Evolutionary conservation across 2,113 vertebrate genomes (phyloP).

Genomic region (Piaya cayana): DNA sequence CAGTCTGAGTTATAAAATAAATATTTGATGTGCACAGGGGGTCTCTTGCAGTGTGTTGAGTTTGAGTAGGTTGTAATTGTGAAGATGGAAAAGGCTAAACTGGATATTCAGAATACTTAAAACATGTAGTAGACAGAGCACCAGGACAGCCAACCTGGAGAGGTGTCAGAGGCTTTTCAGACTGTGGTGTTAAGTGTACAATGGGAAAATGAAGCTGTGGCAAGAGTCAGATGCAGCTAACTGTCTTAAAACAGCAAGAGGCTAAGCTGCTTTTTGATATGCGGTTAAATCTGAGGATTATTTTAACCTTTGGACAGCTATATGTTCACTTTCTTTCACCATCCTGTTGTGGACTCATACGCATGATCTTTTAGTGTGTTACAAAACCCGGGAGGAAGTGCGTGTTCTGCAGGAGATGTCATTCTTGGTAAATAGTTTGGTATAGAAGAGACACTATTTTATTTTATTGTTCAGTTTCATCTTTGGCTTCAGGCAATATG

Average conservation of each 20-base stretch:
- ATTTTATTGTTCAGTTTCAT: background rate
- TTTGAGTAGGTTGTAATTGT: background rate
- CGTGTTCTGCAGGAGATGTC: background rate
- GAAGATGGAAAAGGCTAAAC: background rate
- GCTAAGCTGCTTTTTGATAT: background rate
- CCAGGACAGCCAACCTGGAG: background rate
- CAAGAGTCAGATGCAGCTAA: background rate
- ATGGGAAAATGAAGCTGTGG: background rate
- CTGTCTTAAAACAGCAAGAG: background rate
- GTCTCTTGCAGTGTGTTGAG: background rate
- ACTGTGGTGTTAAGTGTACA: background rate
- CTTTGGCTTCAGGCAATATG: background rate
- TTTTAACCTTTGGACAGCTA: background rate
- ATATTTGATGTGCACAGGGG: background rate
- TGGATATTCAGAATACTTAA: background rate
- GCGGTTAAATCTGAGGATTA: background rate
- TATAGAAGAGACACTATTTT: background rate
- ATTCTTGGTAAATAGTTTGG: background rate
- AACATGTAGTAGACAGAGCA: background rate
- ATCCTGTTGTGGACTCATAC: background rate
- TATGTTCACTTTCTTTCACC: background rate
- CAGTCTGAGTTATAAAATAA: background rate
- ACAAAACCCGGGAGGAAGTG: background rate
- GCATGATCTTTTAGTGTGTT: background rate
- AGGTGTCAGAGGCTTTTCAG: background rate